These are phyloP conservation scores for Gasteruption jaculator DNA, from an alignment of 2,888 invertebrate species.

Conservation along the genomic window DNA sequence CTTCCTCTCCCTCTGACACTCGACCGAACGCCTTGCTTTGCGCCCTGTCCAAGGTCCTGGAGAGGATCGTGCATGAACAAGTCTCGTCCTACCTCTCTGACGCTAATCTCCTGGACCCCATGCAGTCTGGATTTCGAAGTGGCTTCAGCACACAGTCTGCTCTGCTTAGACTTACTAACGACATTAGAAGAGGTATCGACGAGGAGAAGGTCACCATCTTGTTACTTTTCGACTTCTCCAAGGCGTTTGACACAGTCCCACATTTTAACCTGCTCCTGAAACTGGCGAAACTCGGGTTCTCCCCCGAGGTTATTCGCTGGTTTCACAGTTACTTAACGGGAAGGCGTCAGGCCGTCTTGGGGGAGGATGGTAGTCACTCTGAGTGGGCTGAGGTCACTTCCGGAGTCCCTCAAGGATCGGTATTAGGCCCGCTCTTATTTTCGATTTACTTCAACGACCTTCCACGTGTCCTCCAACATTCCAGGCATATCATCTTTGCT, in stretches of 20 bases:
- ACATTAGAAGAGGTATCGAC: constrained; percentile 7
- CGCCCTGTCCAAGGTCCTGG: too few species aligned
- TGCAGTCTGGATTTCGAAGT: constrained; percentile 7
- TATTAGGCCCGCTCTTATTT: neutral
- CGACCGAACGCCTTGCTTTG: too few species aligned
- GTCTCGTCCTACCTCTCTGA: neutral
- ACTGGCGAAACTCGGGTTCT: neutral
- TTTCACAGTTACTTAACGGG: neutral
- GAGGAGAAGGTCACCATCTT: constrained; percentile 1
- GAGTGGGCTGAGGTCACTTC: neutral
- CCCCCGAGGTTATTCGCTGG: neutral
- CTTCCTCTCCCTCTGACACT: too few species aligned
- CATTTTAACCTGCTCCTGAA: neutral
- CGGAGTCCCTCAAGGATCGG: neutral
- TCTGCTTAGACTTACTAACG: constrained; percentile 2
- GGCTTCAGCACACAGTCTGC: constrained; percentile 3
- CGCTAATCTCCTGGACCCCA: constrained; percentile 3
- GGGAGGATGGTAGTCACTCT: neutral
- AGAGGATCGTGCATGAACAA: neutral
- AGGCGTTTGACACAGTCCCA: constrained; percentile 1
- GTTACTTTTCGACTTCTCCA: constrained; percentile 10
- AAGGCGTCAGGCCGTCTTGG: neutral
- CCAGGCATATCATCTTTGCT: neutral
- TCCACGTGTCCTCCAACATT: neutral
- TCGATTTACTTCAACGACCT: neutral